phyloP scores from a whole-genome alignment of 2,113 vertebrate species.

The Narcine bancroftii region DNA sequence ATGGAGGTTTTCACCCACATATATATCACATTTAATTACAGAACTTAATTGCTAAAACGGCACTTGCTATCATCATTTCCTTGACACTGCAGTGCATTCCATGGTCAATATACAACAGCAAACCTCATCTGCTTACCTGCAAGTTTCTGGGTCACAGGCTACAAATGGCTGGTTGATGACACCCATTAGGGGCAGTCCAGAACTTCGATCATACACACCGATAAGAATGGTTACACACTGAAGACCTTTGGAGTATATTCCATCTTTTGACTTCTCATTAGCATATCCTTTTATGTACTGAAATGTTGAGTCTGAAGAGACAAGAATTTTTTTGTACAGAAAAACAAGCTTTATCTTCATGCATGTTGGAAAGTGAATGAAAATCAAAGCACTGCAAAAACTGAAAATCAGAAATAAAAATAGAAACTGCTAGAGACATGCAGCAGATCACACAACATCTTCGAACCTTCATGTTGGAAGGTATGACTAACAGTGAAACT shows the following conservation, averaged over 20 bases:
- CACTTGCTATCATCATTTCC: neutral
- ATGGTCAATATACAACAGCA: neutral
- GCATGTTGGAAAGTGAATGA: neutral
- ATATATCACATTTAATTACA: neutral
- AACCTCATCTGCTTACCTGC: conserved; percentile 38
- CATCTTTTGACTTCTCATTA: conserved; percentile 31
- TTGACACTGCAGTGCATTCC: neutral
- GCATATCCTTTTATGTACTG: conserved; percentile 44
- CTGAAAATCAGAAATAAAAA: no score
- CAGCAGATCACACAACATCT: no score
- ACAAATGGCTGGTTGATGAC: conserved; percentile 45
- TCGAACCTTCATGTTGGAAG: no score
- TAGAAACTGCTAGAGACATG: no score
- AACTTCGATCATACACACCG: conserved; percentile 40
- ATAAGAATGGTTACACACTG: conserved; percentile 45
- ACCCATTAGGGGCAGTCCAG: conserved; percentile 42
- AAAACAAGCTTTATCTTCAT: neutral
- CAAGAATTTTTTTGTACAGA: neutral
- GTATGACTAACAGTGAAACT: no score
- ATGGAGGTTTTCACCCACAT: neutral
- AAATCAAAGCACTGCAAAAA: no score
- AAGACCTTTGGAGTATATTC: conserved; percentile 42
- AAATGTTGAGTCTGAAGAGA: conserved; percentile 42
- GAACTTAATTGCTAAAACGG: neutral
- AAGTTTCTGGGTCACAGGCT: conserved; percentile 38